Conservation (phyloP, 2,888 invertebrate genomes). For the Erebia palarica region DNA sequence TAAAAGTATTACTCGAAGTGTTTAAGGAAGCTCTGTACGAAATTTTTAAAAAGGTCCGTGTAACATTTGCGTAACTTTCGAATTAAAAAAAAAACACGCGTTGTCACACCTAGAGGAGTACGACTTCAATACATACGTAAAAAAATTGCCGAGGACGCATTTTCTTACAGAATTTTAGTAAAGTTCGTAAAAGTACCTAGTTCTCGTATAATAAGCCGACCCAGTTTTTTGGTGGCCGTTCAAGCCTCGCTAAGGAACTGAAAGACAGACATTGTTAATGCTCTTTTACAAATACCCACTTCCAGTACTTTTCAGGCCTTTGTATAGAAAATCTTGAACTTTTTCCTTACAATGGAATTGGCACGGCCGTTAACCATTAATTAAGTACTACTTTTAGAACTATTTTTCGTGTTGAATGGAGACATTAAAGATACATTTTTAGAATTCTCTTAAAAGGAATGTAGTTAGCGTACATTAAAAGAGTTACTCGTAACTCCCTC, state of each 20-base stretch:
- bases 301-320: slow-evolving; percentile 37
- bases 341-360: slow-evolving; percentile 38
- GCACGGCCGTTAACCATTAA: slow-evolving; percentile 39
- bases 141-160: too few relatives aligned
- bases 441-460: neutral
- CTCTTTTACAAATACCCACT: slow-evolving; percentile 40
- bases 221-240: slow-evolving; percentile 34
- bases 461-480: neutral
- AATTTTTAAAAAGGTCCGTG: too few relatives aligned
- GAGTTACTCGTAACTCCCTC: neutral
- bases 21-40: too few relatives aligned
- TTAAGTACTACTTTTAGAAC: slow-evolving; percentile 35
- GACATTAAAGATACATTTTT: slow-evolving; percentile 18
- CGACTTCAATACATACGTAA: too few relatives aligned
- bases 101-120: too few relatives aligned
- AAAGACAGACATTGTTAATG: slow-evolving; percentile 40
- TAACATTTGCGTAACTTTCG: too few relatives aligned
- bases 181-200: slow-evolving; percentile 12
- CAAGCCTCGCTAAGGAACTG: slow-evolving; percentile 35
- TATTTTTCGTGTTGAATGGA: slow-evolving; percentile 24
- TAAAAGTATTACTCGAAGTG: too few relatives aligned
- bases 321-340: slow-evolving; percentile 39
- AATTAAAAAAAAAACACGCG: too few relatives aligned
- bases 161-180: neutral
- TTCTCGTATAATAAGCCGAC: slow-evolving; percentile 32